These are phyloP conservation scores for Timema cristinae DNA, from an alignment of 2,888 invertebrate species.

Conservation along the genomic window DNA sequence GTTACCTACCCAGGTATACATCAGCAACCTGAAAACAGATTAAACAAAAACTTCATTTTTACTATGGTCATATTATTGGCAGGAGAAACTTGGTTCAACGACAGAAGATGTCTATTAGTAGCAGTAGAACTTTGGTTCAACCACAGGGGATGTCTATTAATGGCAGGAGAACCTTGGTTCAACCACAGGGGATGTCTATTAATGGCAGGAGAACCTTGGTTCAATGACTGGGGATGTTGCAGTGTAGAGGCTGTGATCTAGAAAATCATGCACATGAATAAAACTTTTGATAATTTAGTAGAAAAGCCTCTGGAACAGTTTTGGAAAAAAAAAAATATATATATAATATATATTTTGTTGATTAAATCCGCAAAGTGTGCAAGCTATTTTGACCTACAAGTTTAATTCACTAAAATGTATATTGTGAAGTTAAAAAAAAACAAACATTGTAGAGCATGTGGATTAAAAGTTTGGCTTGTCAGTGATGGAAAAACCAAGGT, in stretches of 20 bases:
- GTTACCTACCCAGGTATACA: constrained; percentile 45
- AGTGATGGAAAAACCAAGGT: no score
- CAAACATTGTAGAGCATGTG: no score
- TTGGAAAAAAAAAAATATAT: neutral
- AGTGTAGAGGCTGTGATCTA: neutral
- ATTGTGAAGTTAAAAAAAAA: no score
- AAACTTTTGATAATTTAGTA: neutral
- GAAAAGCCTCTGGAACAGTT: neutral
- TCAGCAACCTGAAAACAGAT: constrained; percentile 34
- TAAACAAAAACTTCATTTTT: neutral
- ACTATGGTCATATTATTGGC: neutral
- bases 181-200: neutral
- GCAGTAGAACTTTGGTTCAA: no score
- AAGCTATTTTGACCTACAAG: neutral
- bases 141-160: neutral
- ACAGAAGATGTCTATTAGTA: no score
- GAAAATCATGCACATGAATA: neutral
- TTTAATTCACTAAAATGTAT: no score
- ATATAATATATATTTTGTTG: neutral
- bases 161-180: no score
- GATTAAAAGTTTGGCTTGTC: no score
- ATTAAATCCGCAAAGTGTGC: neutral
- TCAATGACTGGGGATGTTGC: no score
- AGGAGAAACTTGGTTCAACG: no score
- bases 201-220: neutral